Evolutionary conservation across 2,113 vertebrate species (phyloP), one percentile per base, ranked within the genome.

Genomic region (Daboia siamensis): DNA sequence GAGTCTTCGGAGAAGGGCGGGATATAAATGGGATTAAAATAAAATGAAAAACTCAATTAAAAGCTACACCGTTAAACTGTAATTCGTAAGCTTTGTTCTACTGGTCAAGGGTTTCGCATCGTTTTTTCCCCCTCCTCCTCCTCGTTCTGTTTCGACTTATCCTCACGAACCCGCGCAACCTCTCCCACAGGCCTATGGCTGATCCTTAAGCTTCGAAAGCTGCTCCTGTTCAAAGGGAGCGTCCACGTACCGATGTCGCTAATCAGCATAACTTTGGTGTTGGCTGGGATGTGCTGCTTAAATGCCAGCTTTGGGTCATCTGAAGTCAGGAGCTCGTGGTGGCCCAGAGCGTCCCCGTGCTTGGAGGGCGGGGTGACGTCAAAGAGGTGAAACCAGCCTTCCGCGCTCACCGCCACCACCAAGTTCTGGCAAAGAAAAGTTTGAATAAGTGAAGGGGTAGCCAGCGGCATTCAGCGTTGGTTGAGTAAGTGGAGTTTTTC

Each of bases 321-420:
- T 39, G 93, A 94, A 6, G 69, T 91, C 0, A 96, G 94, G 59
- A 95, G 51, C 9, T 99, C 99, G 0, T 98, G 98, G 96, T 98
- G 98, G 91, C 98, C 98, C 80, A 98, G 97, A 5, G 97, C 96
- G 89, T 99, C 99, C 0, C 96, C 74, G 95, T 98, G 98, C 4
- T 97, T 97, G 26, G 94, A 92, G 90, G 94, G 1, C 21, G 96
- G 87, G 9, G 98, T 98, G 93, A 99, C 93, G 94, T 99, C 99
- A 94, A 99, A 99, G 90, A 99, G 97, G 96, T 99, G 98, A 95
- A 99, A 99, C 99, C 99, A 99, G 64, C 99, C 99, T 94, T 99
- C 99, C 1, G 99, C 99, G 2, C 99, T 98, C 74, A 99, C 98
- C 0, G 98, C 98, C 8, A 99, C 98, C 87, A 99, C 98, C 0